A percentile compares a stretch with the other conserved stretches of the same genome.
phyloP scores from a whole-genome alignment of 2,797 vertebrate genomes.

The Glyptemys insculpta region DNA sequence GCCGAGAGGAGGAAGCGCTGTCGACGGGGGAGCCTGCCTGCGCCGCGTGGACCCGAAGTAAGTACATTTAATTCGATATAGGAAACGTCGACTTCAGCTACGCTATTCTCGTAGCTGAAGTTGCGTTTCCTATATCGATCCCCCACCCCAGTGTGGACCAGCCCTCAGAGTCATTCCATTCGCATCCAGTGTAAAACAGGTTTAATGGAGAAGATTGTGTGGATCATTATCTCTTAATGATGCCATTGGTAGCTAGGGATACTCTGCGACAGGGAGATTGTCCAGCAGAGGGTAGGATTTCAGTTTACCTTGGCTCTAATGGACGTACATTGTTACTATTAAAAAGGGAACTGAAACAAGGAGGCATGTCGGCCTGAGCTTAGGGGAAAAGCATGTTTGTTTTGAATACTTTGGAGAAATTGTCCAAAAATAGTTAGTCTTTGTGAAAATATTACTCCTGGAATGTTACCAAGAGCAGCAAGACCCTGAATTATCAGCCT shows the following conservation, averaged over 20 bases:
- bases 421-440: conserved; percentile 77
- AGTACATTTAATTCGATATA: too few relatives aligned
- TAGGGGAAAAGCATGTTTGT: conserved; percentile 58
- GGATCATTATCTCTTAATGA: background rate
- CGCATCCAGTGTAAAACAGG: background rate
- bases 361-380: conserved; percentile 41
- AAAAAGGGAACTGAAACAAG: conserved; percentile 53
- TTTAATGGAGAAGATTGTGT: background rate
- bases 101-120: too few relatives aligned
- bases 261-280: background rate
- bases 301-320: conserved; percentile 31
- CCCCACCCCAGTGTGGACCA: too few relatives aligned
- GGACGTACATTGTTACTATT: conserved; percentile 61
- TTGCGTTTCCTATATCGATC: too few relatives aligned
- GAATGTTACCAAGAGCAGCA: conserved; percentile 77
- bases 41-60: too few relatives aligned
- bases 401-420: conserved; percentile 67
- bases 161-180: background rate
- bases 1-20: too few relatives aligned
- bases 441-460: conserved; percentile 80
- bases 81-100: too few relatives aligned
- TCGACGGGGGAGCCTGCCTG: too few relatives aligned
- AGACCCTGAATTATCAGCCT: conserved; percentile 77
- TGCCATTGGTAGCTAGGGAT: background rate
- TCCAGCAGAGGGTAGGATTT: conserved; percentile 50